A percentile compares a stretch with the other conserved stretches of the same genome.
phyloP scores from a whole-genome alignment of 2,113 vertebrate species.

The Menidia beryllina region DNA sequence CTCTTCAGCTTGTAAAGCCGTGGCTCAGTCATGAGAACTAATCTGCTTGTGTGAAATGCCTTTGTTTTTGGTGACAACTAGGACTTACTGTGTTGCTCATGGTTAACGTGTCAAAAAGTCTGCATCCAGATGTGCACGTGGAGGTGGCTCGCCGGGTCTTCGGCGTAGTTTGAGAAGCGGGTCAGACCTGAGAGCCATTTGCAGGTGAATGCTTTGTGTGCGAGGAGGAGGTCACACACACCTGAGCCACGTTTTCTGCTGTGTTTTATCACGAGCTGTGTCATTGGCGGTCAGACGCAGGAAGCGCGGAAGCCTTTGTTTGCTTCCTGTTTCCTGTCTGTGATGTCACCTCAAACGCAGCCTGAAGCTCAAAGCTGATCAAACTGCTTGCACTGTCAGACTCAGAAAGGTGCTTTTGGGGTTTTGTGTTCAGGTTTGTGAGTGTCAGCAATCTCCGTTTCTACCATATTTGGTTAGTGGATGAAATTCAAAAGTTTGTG shows the following conservation, averaged over 20 bases:
- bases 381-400: slow-evolving; percentile 50
- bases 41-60: neutral
- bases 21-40: neutral
- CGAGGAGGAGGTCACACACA: slow-evolving; percentile 18
- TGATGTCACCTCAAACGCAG: slow-evolving; percentile 62
- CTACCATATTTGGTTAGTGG: slow-evolving; percentile 61
- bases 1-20: slow-evolving; percentile 4
- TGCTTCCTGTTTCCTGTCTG: slow-evolving; percentile 73
- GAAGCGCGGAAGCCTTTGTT: slow-evolving; percentile 70
- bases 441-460: slow-evolving; percentile 36
- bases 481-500: neutral
- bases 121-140: fast-evolving
- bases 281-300: slow-evolving; percentile 55
- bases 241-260: slow-evolving; percentile 21
- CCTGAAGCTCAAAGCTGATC: slow-evolving; percentile 8
- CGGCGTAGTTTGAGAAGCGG: neutral
- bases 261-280: slow-evolving; percentile 14
- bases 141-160: neutral
- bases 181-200: slow-evolving; percentile 10
- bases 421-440: neutral
- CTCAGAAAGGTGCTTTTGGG: slow-evolving; percentile 35
- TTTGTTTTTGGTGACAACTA: neutral
- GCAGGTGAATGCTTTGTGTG: slow-evolving; percentile 2
- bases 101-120: neutral
- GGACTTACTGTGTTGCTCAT: neutral